Base-by-base conservation (phyloP, 2,797 vertebrate genomes). In the Hylomyscus alleni region DNA sequence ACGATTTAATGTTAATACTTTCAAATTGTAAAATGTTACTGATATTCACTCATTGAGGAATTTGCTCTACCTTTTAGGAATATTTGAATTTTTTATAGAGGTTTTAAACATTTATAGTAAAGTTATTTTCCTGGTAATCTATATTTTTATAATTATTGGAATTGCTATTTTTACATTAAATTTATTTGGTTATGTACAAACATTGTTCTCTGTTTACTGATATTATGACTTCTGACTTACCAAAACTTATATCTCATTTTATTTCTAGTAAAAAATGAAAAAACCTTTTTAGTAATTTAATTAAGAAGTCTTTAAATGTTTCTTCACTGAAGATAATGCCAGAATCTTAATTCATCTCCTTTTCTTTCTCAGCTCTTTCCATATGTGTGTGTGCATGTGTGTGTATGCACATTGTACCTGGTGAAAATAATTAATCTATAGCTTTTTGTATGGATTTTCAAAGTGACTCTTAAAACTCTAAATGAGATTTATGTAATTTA, bases 41-140 rank as follows among this genome's bases (percentile, higher is more conserved):
- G 26, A 50, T 29, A 89, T 86, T 20, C 9, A 75, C 34, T 56
- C 86, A 24, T 91, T 83, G 6, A 90, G 40, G 14, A 65, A 54
- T 58, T 90, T 22, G 7, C 31, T 52, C 1, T 91, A 40, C 52
- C 26, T 9, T 82, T 85, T 89, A 89, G 37, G 10, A 44, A 2
- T 65, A 89, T 17, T 93, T 75, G 52, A 52, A 29, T n/a, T 87
- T 65, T 80, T 77, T 34, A 92, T 56, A 65, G 77, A 65, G 12
- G 1, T 69, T 96, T 94, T 95, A 1, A 47, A 40, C 14, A 76
- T 56, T 65, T 85, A 89, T 37, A 77, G 29, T 83, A 78, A 95
- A 80, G 0, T 81, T 82, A 3, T 3, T 84, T 88, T 88, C 50
- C 76, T 76, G 8, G 1, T 87, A 93, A 58, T 92, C 65, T 62